These are phyloP conservation scores for Eupithecia centaureata DNA, from an alignment of 2,888 invertebrate species.

Conservation along the genomic window DNA sequence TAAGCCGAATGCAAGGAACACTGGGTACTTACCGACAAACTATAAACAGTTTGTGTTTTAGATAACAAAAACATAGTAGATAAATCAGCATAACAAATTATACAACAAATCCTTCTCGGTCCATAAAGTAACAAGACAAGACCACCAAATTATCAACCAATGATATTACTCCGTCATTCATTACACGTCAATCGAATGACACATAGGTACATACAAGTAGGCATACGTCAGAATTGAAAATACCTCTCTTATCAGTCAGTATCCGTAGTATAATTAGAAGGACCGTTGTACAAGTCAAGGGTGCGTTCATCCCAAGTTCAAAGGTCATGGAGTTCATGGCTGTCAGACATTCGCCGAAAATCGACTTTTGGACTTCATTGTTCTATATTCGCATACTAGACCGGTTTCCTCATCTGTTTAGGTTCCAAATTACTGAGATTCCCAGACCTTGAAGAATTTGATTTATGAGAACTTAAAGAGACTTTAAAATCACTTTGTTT, in stretches of 20 bases:
- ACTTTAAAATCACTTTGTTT: neutral
- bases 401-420: neutral
- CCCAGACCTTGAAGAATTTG: constrained; percentile 19
- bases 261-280: constrained; percentile 68
- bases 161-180: constrained; percentile 16
- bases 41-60: no score
- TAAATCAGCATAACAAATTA: neutral
- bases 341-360: constrained; percentile 46
- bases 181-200: constrained; percentile 25
- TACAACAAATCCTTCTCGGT: neutral
- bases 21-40: neutral
- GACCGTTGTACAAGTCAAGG: constrained; percentile 77
- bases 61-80: neutral
- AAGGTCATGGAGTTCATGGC: constrained; percentile 76
- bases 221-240: constrained; percentile 51
- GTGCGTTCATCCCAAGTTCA: constrained; percentile 81
- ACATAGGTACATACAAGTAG: constrained; percentile 21
- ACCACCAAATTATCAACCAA: neutral
- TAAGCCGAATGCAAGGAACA: neutral
- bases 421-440: neutral
- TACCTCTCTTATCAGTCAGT: constrained; percentile 67
- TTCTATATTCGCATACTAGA: neutral
- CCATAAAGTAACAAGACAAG: neutral
- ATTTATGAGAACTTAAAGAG: constrained; percentile 1
- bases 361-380: constrained; percentile 31